These are phyloP conservation scores for Ahaetulla prasina DNA, from an alignment of 2,113 vertebrate species.

Conservation along the genomic window DNA sequence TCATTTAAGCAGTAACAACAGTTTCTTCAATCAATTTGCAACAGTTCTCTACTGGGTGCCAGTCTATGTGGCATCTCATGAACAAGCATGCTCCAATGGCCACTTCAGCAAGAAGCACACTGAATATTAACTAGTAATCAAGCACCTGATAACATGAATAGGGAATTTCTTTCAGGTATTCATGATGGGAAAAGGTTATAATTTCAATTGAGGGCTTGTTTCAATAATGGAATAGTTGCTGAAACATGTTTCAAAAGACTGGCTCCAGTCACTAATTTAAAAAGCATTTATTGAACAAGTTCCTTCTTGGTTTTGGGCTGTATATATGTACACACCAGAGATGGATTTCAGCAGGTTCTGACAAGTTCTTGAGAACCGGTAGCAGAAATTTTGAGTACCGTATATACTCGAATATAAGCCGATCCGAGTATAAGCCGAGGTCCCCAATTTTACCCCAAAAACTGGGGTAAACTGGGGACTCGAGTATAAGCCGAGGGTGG, in stretches of 20 bases:
- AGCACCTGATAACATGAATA: not conserved
- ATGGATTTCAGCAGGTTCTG: too few relatives aligned
- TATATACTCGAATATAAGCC: too few relatives aligned
- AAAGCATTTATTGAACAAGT: not conserved
- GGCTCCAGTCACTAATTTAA: not conserved
- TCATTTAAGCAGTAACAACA: not conserved
- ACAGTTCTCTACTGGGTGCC: not conserved
- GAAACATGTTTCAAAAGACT: not conserved
- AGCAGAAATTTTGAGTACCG: too few relatives aligned
- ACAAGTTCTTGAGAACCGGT: too few relatives aligned
- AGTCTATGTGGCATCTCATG: not conserved
- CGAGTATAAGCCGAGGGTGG: too few relatives aligned
- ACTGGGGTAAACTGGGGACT: too few relatives aligned
- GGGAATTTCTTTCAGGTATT: not conserved
- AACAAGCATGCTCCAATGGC: not conserved
- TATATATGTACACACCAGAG: not conserved
- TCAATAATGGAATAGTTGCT: not conserved
- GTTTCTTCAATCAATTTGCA: not conserved
- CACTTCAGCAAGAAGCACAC: not conserved
- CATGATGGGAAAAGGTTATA: not conserved
- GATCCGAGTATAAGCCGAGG: too few relatives aligned
- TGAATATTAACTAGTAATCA: not conserved
- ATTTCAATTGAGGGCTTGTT: not conserved
- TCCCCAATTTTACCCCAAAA: too few relatives aligned
- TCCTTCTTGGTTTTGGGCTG: not conserved